phyloP scores from a whole-genome alignment of 2,888 invertebrate species.

The Drosophila infuscata region DNA sequence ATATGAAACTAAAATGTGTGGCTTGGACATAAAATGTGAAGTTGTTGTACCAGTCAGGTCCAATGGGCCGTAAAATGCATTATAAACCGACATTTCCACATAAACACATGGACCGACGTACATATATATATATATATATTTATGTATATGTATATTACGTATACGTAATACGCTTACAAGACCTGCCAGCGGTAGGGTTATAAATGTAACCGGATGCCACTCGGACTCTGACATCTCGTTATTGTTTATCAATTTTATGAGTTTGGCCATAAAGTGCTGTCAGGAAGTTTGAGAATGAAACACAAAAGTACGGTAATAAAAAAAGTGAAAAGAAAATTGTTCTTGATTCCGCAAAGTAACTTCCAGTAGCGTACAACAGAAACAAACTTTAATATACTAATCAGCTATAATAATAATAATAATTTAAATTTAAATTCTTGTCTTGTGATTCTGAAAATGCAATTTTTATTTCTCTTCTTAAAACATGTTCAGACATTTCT shows the following conservation, averaged over 20 bases:
- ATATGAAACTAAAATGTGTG: constrained; percentile 23
- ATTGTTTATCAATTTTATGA: constrained; percentile 72
- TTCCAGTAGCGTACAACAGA: not conserved
- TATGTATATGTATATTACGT: constrained; percentile 16
- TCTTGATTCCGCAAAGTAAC: not conserved
- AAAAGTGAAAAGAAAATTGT: not conserved
- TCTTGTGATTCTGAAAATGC: not conserved
- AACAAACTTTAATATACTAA: not conserved
- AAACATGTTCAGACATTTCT: not conserved
- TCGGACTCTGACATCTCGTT: constrained; percentile 40
- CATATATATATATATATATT: not conserved
- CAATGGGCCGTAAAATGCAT: constrained; percentile 65
- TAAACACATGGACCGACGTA: not conserved
- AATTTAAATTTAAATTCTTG: not conserved
- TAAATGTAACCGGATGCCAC: constrained; percentile 14
- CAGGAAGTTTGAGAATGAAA: constrained; percentile 1
- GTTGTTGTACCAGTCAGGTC: constrained; percentile 29
- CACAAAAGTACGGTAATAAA: constrained; percentile 21
- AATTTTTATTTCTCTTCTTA: not conserved
- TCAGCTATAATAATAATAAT: not conserved
- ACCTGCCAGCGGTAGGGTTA: not conserved
- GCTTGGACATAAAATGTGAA: constrained; percentile 45
- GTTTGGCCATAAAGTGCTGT: constrained; percentile 36
- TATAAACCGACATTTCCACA: constrained; percentile 37
- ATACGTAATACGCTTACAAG: constrained; percentile 36